These are phyloP conservation scores for Sarcophaga rosellei DNA, from an alignment of 2,888 invertebrate species.

Conservation along the genomic window DNA sequence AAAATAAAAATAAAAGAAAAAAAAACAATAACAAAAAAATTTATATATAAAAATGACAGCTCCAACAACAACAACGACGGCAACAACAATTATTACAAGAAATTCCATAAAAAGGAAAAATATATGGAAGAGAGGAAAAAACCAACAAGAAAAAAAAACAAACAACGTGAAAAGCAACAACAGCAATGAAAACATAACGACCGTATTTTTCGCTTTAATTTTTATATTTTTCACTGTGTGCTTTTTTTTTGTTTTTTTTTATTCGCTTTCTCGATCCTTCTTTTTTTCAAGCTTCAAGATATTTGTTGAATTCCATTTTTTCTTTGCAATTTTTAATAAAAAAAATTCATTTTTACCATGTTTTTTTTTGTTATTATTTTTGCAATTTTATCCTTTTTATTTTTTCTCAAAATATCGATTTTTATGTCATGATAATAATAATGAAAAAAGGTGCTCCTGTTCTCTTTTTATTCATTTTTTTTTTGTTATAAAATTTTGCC, in stretches of 20 bases:
- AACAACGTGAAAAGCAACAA: conserved; percentile 14
- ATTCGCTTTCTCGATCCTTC: neutral
- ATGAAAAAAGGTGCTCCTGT: conserved; percentile 56
- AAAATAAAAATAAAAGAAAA: conserved; percentile 43
- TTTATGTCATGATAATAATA: conserved; percentile 68
- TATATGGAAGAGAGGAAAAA: conserved; percentile 2
- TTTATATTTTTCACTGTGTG: conserved; percentile 15
- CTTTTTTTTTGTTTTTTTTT: neutral
- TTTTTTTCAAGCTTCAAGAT: conserved; percentile 64
- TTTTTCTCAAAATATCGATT: conserved; percentile 69
- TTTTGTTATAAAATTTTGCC: conserved; percentile 8
- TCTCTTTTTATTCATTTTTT: neutral
- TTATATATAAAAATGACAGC: conserved; percentile 53
- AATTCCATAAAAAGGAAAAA: neutral
- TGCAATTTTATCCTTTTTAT: conserved; percentile 64
- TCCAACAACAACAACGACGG: conserved; percentile 29
- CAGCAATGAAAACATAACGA: conserved; percentile 49
- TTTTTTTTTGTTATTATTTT: conserved; percentile 47
- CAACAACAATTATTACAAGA: neutral
- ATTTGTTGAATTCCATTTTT: conserved; percentile 58
- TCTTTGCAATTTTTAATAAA: conserved; percentile 1
- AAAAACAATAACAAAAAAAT: conserved; percentile 46
- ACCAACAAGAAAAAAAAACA: conserved; percentile 6
- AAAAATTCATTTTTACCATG: conserved; percentile 44
- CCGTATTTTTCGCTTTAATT: conserved; percentile 49